phyloP scores from a whole-genome alignment of 1,140 invertebrate species.

The Geopemphigus sp. region DNA sequence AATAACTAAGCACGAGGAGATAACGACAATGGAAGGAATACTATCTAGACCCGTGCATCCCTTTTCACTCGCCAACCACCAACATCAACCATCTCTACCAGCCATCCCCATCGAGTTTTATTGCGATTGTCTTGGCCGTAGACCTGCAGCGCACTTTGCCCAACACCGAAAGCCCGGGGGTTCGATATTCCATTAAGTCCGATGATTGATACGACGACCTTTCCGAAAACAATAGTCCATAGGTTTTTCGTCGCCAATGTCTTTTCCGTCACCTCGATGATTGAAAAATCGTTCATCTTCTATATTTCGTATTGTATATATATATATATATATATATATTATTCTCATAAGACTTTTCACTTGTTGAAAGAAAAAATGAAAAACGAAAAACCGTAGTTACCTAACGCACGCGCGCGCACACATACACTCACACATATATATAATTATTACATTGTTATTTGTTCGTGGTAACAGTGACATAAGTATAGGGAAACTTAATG shows the following conservation, averaged over 20 bases:
- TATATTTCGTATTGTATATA: background rate
- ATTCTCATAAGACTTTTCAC: background rate
- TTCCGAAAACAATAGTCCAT: slow-evolving; percentile 14
- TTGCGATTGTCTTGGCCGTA: background rate
- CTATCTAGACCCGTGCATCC: background rate
- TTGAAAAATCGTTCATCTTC: background rate
- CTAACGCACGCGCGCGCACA: no score
- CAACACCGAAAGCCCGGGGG: background rate
- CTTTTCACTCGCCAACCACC: background rate
- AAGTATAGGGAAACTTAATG: background rate
- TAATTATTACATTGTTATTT: no score
- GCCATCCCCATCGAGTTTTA: background rate
- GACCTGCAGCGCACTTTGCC: background rate
- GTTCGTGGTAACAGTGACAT: no score
- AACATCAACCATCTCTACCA: no score
- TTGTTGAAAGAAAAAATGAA: background rate
- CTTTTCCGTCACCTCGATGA: background rate
- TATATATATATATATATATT: background rate
- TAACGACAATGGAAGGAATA: background rate
- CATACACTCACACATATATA: no score
- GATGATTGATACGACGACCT: slow-evolving; percentile 29
- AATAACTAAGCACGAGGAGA: background rate
- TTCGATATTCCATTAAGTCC: background rate
- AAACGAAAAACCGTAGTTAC: no score
- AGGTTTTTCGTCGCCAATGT: background rate